Evolutionary conservation across 1,140 invertebrate species (phyloP).

Genomic region (Pachyrhynchus sulphureomaculatus): DNA sequence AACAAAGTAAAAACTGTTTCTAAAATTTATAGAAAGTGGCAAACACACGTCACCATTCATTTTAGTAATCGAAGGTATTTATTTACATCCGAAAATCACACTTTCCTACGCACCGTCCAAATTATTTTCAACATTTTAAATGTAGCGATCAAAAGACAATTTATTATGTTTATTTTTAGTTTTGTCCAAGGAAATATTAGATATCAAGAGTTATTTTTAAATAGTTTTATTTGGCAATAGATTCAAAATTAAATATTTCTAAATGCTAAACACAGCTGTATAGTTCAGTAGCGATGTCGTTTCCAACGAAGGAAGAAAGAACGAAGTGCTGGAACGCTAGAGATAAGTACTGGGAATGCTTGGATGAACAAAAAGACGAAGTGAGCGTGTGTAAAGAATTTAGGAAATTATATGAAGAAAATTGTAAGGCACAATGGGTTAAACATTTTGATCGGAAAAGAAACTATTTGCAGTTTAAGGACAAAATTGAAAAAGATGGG

Average conservation of each 20-base stretch:
- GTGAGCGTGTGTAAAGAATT: slow-evolving; percentile 65
- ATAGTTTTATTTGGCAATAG: background rate
- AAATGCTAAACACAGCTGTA: background rate
- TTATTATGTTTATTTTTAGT: slow-evolving; percentile 38
- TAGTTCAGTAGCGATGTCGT: slow-evolving; percentile 66
- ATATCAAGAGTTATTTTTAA: slow-evolving; percentile 27
- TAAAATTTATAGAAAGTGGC: too few species aligned
- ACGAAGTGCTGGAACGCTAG: slow-evolving; percentile 80
- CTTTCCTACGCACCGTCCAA: background rate
- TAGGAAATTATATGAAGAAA: slow-evolving; percentile 76
- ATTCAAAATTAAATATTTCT: slow-evolving; percentile 7
- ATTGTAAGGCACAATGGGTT: slow-evolving; percentile 87
- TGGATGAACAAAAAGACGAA: slow-evolving; percentile 61
- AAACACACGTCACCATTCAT: too few species aligned
- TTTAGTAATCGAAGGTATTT: background rate
- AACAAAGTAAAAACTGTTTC: too few species aligned
- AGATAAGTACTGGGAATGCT: slow-evolving; percentile 88
- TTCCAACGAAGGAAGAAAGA: slow-evolving; percentile 78
- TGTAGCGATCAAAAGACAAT: slow-evolving; percentile 23
- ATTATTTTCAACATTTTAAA: slow-evolving; percentile 4
- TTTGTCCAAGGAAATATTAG: slow-evolving; percentile 28
- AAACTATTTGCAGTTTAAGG: slow-evolving; percentile 85
- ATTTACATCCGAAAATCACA: background rate
- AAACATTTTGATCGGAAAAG: slow-evolving; percentile 92
- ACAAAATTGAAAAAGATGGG: slow-evolving; percentile 81